These are phyloP conservation scores for Neodon shergylaensis DNA, from an alignment of 2,113 vertebrate genomes.

Conservation along the genomic window DNA sequence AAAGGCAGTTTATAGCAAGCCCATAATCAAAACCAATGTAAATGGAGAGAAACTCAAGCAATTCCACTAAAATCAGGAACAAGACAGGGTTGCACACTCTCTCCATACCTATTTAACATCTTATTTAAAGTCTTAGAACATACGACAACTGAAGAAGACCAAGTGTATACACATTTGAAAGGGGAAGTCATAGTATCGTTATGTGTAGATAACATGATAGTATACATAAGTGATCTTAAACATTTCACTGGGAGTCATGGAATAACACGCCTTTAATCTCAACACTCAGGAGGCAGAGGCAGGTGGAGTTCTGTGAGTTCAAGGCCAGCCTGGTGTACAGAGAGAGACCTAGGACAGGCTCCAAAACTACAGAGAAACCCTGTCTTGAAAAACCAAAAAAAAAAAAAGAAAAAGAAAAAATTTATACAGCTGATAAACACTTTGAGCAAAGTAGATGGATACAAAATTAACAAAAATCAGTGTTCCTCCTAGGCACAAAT, in stretches of 20 bases:
- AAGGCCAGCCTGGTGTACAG: no score
- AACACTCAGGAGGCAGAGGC: no score
- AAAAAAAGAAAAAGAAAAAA: no score
- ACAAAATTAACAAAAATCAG: not conserved
- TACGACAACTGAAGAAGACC: not conserved
- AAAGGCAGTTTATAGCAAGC: not conserved
- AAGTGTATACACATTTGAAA: not conserved
- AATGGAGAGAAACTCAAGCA: not conserved
- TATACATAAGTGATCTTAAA: not conserved
- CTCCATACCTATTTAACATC: not conserved
- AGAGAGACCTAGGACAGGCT: no score
- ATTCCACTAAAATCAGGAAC: not conserved
- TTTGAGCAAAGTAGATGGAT: not conserved
- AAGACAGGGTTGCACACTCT: not conserved
- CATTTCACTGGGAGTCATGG: not conserved
- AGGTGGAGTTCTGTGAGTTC: no score
- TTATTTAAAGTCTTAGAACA: not conserved
- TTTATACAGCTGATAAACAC: not conserved
- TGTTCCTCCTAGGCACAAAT: not conserved
- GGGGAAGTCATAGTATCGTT: not conserved
- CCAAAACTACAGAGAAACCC: no score
- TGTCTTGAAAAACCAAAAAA: no score
- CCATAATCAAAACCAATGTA: not conserved
- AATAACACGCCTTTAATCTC: no score
- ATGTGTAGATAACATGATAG: not conserved